Evolutionary conservation across 2,113 vertebrate species (phyloP).

Genomic region (Zosterops hypoxanthus): DNA sequence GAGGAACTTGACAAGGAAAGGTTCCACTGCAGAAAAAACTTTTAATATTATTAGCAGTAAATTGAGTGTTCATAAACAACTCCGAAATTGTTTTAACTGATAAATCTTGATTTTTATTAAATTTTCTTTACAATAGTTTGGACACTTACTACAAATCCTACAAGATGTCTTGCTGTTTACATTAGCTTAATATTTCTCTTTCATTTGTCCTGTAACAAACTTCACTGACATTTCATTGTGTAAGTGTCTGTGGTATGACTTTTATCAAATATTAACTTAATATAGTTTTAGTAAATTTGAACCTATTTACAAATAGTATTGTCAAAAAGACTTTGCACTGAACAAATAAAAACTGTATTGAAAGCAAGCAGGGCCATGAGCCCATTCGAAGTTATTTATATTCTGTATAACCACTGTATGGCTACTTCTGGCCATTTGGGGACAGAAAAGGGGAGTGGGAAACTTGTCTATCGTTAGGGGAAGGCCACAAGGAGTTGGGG

Average conservation of each 20-base stretch:
- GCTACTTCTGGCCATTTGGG: too few species aligned
- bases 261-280: constrained; percentile 2
- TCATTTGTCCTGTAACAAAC: constrained; percentile 3
- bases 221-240: neutral
- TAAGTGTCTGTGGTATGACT: neutral
- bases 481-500: too few species aligned
- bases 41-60: neutral
- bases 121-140: neutral
- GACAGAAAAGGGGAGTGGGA: too few species aligned
- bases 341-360: neutral
- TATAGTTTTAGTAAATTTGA: neutral
- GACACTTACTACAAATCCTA: constrained; percentile 11
- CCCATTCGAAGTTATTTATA: neutral
- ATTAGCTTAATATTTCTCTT: constrained; percentile 17
- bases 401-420: neutral
- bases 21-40: neutral
- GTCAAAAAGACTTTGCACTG: neutral
- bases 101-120: neutral
- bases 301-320: neutral
- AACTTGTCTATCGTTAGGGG: too few species aligned
- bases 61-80: neutral
- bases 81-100: neutral
- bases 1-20: neutral
- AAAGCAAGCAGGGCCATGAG: neutral
- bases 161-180: neutral